A percentile compares a stretch with the other conserved stretches of the same genome.
Conservation (phyloP, 1,140 invertebrate genomes). For the Saccostrea cuccullata region DNA sequence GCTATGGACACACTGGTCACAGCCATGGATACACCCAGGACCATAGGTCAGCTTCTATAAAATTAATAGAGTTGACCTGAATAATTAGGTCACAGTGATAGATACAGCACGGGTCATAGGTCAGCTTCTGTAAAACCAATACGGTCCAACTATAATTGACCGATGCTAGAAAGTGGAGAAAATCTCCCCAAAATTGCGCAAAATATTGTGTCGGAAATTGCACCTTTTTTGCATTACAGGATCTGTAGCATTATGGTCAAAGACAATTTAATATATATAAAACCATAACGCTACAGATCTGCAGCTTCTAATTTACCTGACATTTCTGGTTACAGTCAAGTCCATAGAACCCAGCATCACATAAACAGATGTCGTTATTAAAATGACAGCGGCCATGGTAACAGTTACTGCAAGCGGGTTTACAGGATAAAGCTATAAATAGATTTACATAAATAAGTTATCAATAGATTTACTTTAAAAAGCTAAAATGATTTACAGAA, state of each 20-base stretch:
- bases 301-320: constrained; percentile 45
- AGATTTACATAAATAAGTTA: background rate
- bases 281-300: too few species aligned
- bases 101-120: constrained; percentile 59
- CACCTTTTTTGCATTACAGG: too few species aligned
- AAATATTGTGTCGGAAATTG: too few species aligned
- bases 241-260: too few species aligned
- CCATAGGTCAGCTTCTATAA: constrained; percentile 60
- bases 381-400: constrained; percentile 87
- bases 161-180: too few species aligned
- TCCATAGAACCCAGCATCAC: constrained; percentile 83
- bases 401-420: background rate
- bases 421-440: background rate
- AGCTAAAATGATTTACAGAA: too few species aligned
- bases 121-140: constrained; percentile 45
- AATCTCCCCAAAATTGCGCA: too few species aligned
- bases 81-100: constrained; percentile 56
- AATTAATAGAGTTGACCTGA: too few species aligned
- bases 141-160: background rate
- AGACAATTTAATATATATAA: too few species aligned
- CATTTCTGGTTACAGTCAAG: constrained; percentile 81
- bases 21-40: constrained; percentile 54
- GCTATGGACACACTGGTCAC: constrained; percentile 56
- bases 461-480: too few species aligned
- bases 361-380: constrained; percentile 85